These are phyloP conservation scores for Celastrina argiolus DNA, from an alignment of 2,888 invertebrate genomes.

Conservation along the genomic window DNA sequence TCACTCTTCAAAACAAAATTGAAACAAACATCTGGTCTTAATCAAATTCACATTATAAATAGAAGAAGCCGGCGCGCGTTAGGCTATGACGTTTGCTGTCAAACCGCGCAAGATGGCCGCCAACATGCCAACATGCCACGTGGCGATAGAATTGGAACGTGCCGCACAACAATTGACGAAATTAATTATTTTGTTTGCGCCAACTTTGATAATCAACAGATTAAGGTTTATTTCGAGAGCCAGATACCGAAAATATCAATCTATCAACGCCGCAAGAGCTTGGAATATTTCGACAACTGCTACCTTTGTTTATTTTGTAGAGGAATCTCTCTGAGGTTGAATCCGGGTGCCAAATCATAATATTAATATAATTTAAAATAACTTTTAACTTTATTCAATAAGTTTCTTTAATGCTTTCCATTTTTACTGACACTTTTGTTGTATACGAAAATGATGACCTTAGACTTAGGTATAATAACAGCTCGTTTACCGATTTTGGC, in stretches of 20 bases:
- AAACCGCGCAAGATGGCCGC: conserved; percentile 32
- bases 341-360: not conserved
- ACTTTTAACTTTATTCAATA: too few relatives aligned
- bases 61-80: conserved; percentile 3
- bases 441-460: too few relatives aligned
- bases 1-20: conserved; percentile 8
- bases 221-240: not conserved
- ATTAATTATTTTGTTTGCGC: conserved; percentile 30
- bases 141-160: conserved; percentile 35
- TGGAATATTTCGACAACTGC: not conserved
- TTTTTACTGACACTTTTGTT: too few relatives aligned
- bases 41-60: conserved; percentile 19
- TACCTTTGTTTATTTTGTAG: not conserved
- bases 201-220: conserved; percentile 20
- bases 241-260: not conserved
- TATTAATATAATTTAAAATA: too few relatives aligned
- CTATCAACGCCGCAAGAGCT: not conserved
- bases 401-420: too few relatives aligned
- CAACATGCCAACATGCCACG: conserved; percentile 36
- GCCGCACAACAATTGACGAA: conserved; percentile 29
- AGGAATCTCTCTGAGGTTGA: not conserved
- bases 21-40: conserved; percentile 19
- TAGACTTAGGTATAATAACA: too few relatives aligned
- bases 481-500: too few relatives aligned
- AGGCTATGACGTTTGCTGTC: conserved; percentile 18